phyloP scores from a whole-genome alignment of 2,797 vertebrate species.

The Coranthus polyacanthus region DNA sequence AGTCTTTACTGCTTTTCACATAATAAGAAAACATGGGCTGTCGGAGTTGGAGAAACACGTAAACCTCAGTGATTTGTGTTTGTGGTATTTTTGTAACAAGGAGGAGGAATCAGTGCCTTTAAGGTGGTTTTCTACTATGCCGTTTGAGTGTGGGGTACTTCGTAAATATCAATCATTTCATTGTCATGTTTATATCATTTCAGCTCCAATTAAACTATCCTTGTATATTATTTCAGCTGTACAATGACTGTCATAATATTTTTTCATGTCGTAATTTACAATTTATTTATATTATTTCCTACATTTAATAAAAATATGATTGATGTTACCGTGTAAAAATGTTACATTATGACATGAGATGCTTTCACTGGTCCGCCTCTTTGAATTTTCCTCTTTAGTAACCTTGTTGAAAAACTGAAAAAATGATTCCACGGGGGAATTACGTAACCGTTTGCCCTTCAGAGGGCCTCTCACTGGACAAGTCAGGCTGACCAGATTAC shows the following conservation, averaged over 20 bases:
- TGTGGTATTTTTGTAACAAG: neutral
- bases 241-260: no score
- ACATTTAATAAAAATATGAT: no score
- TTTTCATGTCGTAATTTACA: no score
- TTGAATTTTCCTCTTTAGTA: conserved; percentile 50
- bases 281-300: no score
- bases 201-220: no score
- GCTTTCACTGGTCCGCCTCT: conserved; percentile 9
- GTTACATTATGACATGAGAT: neutral
- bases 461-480: conserved; percentile 54
- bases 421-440: conserved; percentile 54
- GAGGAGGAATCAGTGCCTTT: neutral
- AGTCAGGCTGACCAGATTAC: conserved; percentile 54
- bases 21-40: conserved; percentile 8
- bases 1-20: conserved; percentile 27
- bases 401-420: conserved; percentile 35
- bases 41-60: conserved; percentile 21
- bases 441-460: conserved; percentile 63
- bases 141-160: neutral
- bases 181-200: no score
- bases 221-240: no score
- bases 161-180: no score
- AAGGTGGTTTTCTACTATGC: neutral
- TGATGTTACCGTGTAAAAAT: no score
- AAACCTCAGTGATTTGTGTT: conserved; percentile 5